Percentiles rank a stretch among this genome's conserved stretches.
Evolutionary conservation across 2,888 invertebrate species (phyloP).

Genomic region (Eupithecia tripunctaria): DNA sequence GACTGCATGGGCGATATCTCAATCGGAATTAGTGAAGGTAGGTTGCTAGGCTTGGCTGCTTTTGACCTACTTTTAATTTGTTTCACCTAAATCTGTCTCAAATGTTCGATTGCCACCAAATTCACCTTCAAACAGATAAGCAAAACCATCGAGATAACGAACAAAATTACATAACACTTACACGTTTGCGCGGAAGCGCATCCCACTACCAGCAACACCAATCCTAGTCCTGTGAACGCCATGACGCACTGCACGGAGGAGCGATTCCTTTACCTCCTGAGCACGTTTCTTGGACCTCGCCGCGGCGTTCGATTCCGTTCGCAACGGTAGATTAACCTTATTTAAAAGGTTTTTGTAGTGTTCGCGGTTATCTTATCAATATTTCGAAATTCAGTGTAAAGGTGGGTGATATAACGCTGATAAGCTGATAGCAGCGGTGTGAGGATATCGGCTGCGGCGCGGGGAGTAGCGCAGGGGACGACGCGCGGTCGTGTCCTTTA

Average conservation of each 20-base stretch:
- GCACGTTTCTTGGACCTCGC: constrained; percentile 45
- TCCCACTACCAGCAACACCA: constrained; percentile 54
- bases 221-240: constrained; percentile 54
- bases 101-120: background rate
- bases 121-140: constrained; percentile 14
- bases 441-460: constrained; percentile 45
- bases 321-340: constrained; percentile 52
- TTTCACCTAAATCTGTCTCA: background rate
- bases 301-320: constrained; percentile 55
- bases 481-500: constrained; percentile 30
- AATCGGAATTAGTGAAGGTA: background rate
- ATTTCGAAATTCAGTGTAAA: constrained; percentile 78
- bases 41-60: background rate
- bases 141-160: constrained; percentile 8
- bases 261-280: constrained; percentile 41
- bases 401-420: constrained; percentile 66
- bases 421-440: constrained; percentile 51
- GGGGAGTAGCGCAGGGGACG: constrained; percentile 53
- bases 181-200: constrained; percentile 58
- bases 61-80: background rate
- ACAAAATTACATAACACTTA: constrained; percentile 51
- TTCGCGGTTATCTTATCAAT: constrained; percentile 68
- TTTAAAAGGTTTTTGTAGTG: constrained; percentile 57
- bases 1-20: background rate
- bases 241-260: constrained; percentile 47